phyloP scores from a whole-genome alignment of 2,888 invertebrate genomes.

The Drosophila testacea region DNA sequence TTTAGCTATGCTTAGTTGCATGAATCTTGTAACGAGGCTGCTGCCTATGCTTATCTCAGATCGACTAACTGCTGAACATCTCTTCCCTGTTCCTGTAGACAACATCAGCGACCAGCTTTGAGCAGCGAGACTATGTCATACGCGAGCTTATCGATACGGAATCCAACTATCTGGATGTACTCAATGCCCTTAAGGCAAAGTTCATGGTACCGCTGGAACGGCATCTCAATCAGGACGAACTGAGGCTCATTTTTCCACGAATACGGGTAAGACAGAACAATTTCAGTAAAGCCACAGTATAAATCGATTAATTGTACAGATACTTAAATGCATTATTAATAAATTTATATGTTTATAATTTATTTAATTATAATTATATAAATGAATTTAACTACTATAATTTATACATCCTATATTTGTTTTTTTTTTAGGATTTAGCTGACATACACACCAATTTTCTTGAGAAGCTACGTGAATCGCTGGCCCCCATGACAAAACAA shows the following conservation, averaged over 20 bases:
- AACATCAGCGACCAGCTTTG: constrained; percentile 87
- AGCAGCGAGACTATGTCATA: constrained; percentile 97
- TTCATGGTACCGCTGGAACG: constrained; percentile 92
- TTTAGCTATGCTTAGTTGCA: constrained; percentile 55
- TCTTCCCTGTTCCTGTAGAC: constrained; percentile 62
- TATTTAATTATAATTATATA: background rate
- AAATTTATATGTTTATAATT: too few relatives aligned
- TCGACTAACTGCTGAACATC: constrained; percentile 24
- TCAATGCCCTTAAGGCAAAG: constrained; percentile 92
- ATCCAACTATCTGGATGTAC: constrained; percentile 97
- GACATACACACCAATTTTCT: constrained; percentile 95
- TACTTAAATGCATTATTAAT: too few relatives aligned
- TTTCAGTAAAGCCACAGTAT: too few relatives aligned
- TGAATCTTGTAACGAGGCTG: constrained; percentile 41
- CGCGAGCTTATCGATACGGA: constrained; percentile 98
- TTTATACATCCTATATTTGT: background rate
- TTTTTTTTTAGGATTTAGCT: constrained; percentile 89
- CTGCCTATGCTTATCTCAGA: constrained; percentile 30
- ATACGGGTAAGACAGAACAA: constrained; percentile 89
- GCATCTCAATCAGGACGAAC: constrained; percentile 90
- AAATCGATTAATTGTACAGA: too few relatives aligned
- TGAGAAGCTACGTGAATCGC: constrained; percentile 91
- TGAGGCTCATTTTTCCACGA: constrained; percentile 93
- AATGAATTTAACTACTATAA: background rate
- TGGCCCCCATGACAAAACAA: constrained; percentile 86